Evolutionary conservation across 1,140 invertebrate genomes (phyloP).

Genomic region (Latrodectus geometricus): DNA sequence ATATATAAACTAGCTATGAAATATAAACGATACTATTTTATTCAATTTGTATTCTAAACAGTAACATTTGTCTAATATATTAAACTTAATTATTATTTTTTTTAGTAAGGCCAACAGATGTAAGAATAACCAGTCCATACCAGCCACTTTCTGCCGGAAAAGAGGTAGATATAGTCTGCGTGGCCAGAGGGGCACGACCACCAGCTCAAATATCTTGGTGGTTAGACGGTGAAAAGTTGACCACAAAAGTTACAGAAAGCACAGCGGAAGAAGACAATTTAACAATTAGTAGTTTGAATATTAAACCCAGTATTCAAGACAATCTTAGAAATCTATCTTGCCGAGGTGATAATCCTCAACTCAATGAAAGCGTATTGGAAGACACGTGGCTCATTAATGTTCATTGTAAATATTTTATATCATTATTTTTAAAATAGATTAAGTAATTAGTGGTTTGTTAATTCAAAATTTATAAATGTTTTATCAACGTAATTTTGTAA

Average conservation of each 20-base stretch:
- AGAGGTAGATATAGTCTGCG: conserved; percentile 62
- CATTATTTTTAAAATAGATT: not conserved
- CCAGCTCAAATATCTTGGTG: conserved; percentile 89
- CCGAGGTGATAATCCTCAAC: conserved; percentile 81
- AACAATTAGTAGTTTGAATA: conserved; percentile 64
- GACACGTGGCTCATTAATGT: conserved; percentile 88
- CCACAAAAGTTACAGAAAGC: conserved; percentile 65
- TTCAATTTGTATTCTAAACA: too few relatives aligned
- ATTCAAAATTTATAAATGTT: too few relatives aligned
- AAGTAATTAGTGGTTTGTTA: too few relatives aligned
- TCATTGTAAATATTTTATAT: conserved; percentile 77
- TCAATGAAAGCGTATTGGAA: conserved; percentile 76
- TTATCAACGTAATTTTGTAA: too few relatives aligned
- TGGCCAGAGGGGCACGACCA: conserved; percentile 78
- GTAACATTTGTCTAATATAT: not conserved
- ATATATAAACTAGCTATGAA: too few relatives aligned
- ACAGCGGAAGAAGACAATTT: conserved; percentile 62
- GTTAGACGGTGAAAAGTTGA: conserved; percentile 87
- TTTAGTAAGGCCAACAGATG: conserved; percentile 84
- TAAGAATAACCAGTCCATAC: conserved; percentile 82
- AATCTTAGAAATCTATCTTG: conserved; percentile 85
- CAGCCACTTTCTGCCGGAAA: conserved; percentile 63
- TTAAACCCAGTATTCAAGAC: conserved; percentile 79
- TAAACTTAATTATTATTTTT: not conserved
- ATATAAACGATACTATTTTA: too few relatives aligned